These are phyloP conservation scores for Ophiothrix spiculata DNA, from an alignment of 35 echinoderm and acorn worm genomes.

Conservation along the genomic window DNA sequence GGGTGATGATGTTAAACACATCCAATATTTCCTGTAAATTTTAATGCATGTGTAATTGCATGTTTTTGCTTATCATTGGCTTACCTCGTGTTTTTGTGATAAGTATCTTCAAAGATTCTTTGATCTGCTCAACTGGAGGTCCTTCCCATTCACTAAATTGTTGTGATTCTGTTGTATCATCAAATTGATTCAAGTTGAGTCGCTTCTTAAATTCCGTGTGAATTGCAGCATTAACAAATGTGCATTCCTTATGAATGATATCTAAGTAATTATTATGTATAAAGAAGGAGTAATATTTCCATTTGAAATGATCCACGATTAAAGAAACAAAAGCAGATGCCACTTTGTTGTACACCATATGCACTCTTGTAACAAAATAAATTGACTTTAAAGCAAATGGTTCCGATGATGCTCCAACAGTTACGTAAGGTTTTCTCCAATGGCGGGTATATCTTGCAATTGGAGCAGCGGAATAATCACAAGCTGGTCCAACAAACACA, in stretches of 20 bases:
- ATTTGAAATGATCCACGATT: neutral
- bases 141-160: neutral
- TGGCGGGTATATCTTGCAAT: slow-evolving; percentile 37
- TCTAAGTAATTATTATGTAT: neutral
- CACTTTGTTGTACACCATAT: neutral
- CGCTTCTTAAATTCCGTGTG: neutral
- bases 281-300: neutral
- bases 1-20: no score
- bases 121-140: neutral
- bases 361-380: neutral
- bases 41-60: no score
- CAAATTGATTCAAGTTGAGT: neutral
- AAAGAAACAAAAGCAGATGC: neutral
- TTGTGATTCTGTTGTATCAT: neutral
- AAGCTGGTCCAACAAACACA: slow-evolving; percentile 52
- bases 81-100: neutral
- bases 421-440: slow-evolving; percentile 51
- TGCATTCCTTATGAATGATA: neutral
- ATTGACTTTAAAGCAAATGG: slow-evolving; percentile 16
- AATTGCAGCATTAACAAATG: neutral
- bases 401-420: slow-evolving; percentile 21
- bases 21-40: no score
- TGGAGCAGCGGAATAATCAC: slow-evolving; percentile 40
- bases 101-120: neutral
- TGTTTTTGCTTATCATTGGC: no score